phyloP scores from a whole-genome alignment of 2,888 invertebrate genomes.

The Sesia apiformis region DNA sequence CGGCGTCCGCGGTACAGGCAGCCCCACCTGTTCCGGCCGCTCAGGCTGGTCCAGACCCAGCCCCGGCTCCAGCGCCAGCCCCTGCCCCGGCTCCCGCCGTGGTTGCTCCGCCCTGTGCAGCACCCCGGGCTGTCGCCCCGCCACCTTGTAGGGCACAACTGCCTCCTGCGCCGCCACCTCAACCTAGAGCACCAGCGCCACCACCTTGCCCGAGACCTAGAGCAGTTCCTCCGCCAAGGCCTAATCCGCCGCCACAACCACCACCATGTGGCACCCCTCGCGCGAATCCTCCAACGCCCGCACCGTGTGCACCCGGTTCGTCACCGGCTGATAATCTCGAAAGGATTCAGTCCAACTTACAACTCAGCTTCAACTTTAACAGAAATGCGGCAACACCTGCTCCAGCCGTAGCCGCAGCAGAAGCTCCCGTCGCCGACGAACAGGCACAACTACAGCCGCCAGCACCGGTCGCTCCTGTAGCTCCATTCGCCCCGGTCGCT shows the following conservation, averaged over 20 bases:
- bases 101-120: slow-evolving; percentile 14
- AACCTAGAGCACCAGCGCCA: slow-evolving; percentile 24
- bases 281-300: slow-evolving; percentile 48
- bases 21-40: slow-evolving; percentile 23
- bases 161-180: slow-evolving; percentile 23
- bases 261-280: slow-evolving; percentile 48
- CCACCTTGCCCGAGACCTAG: slow-evolving; percentile 11
- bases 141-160: slow-evolving; percentile 10
- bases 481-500: slow-evolving; percentile 12
- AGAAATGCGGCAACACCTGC: slow-evolving; percentile 34
- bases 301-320: slow-evolving; percentile 34
- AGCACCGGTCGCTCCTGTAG: slow-evolving; percentile 13
- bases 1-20: slow-evolving; percentile 22
- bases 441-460: slow-evolving; percentile 13
- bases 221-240: slow-evolving; percentile 27
- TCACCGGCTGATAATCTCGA: slow-evolving; percentile 44
- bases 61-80: slow-evolving; percentile 18
- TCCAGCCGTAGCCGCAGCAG: slow-evolving; percentile 9
- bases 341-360: slow-evolving; percentile 52
- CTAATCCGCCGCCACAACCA: slow-evolving; percentile 38
- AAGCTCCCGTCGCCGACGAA: slow-evolving; percentile 21
- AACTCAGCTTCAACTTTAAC: slow-evolving; percentile 55
- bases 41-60: slow-evolving; percentile 14
- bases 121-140: slow-evolving; percentile 14
- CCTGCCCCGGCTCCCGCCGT: slow-evolving; percentile 18